phyloP scores from a whole-genome alignment of 1,140 invertebrate genomes.

The Drosophila nasuta region DNA sequence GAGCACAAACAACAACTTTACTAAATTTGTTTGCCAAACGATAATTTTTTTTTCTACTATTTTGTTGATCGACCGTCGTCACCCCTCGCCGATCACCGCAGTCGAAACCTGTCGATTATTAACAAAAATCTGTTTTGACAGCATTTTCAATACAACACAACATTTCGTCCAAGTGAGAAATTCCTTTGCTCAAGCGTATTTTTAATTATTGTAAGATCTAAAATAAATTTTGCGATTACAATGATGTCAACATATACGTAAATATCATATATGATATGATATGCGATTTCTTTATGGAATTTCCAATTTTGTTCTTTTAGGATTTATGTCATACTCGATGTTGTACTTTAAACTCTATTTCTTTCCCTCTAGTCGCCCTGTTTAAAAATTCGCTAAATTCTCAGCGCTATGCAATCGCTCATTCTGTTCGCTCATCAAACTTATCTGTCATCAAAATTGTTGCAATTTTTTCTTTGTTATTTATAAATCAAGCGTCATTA shows the following conservation, averaged over 20 bases:
- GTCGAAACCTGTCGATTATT: conserved; percentile 31
- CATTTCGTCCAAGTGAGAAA: neutral
- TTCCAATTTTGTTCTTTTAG: no score
- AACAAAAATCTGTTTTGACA: conserved; percentile 11
- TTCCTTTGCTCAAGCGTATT: conserved; percentile 1
- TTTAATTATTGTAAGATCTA: no score
- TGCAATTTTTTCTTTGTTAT: conserved; percentile 20
- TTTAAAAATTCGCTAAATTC: neutral
- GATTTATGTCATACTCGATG: neutral
- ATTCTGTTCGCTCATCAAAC: conserved; percentile 15
- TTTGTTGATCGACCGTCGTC: conserved; percentile 40
- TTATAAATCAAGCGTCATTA: conserved; percentile 41
- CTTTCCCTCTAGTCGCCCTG: neutral
- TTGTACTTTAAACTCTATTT: neutral
- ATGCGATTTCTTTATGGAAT: no score
- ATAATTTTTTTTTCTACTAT: conserved; percentile 2
- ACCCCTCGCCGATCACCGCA: neutral
- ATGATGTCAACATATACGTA: no score
- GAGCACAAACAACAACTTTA: conserved; percentile 29
- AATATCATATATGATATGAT: no score
- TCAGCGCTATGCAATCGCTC: neutral
- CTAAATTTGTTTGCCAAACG: conserved; percentile 59
- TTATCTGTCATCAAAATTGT: conserved; percentile 35
- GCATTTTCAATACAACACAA: neutral
- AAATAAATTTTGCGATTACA: no score